Base-by-base conservation (phyloP, 2,113 vertebrate genomes). In the Saimiri boliviensis region DNA sequence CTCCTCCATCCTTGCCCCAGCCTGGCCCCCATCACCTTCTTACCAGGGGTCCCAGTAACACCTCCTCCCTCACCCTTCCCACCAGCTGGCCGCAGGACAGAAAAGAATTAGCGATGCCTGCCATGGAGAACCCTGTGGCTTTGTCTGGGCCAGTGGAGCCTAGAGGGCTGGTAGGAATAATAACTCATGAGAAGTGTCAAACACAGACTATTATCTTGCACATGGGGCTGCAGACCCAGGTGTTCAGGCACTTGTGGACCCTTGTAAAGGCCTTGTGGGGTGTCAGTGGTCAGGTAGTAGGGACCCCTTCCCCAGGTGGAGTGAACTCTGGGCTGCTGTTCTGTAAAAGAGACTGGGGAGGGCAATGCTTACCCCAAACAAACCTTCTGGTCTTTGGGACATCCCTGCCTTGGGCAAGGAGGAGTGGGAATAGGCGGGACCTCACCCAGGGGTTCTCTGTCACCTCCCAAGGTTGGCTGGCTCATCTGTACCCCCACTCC, bases 141-240 rank as follows among this genome's bases (percentile, higher is more conserved):
- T 81, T 76, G 94, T 90, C 76, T 95, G 81, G 82, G 91, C 88
- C 49, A 14, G 6, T 17, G 32, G 47, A n/a, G 63, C 79, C 83
- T 37, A 81, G 32, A 17, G 54, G 80, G 63, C 91, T 95, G 88
- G 47, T 89, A 86, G 86, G 82, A 79, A 42, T 79, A 85, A 71
- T 60, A 94, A 94, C 73, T 93, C 60, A 52, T 20, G 49, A 35
- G 63, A 63, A 93, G 74, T 42, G 37, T 83, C 86, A 83, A 82
- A 82, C 37, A 49, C 37, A 63, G 86, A 86, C 47, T 49, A 86
- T 76, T 71, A 42, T 49, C 37, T 73, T 83, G 47, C 45, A 49
- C 0, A 2, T 11, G 25, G 30, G 49, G n/a, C 66, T 2, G 2
- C 21, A 45, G 81, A 87, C n/a, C 68, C 85, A 90, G 85, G 85